These are phyloP conservation scores for Perognathus longimembris DNA, from an alignment of 2,113 vertebrate species.

Conservation along the genomic window DNA sequence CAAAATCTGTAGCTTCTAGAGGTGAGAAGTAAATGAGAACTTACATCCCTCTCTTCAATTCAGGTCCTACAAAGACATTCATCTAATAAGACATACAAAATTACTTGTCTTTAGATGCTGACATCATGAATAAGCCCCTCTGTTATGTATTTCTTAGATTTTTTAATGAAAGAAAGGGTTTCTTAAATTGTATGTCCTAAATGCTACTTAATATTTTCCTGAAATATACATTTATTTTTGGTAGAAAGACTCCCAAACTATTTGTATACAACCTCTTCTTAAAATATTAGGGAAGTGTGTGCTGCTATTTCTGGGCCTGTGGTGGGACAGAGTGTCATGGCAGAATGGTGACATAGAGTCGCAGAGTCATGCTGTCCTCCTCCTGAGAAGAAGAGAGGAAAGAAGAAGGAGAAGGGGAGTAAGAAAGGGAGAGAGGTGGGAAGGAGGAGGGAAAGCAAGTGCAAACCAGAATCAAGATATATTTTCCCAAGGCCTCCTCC, in stretches of 20 bases:
- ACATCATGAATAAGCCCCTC: not conserved
- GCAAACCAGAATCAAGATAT: too few species aligned
- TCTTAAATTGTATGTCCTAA: not conserved
- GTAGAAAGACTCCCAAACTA: not conserved
- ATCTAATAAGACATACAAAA: not conserved
- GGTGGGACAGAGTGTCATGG: too few species aligned
- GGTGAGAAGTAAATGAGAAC: not conserved
- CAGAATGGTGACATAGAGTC: too few species aligned
- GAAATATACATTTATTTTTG: not conserved
- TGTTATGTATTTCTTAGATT: not conserved
- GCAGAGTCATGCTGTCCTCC: too few species aligned
- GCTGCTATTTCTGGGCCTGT: too few species aligned
- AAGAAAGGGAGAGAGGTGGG: too few species aligned
- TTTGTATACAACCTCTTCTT: not conserved
- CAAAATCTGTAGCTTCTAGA: not conserved
- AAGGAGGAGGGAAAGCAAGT: too few species aligned
- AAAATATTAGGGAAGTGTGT: not conserved
- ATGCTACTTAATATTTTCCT: not conserved
- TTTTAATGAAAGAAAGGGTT: not conserved
- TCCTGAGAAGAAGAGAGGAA: too few species aligned
- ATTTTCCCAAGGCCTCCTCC: too few species aligned
- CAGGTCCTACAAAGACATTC: not conserved
- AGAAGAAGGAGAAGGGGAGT: too few species aligned
- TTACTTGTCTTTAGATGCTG: not conserved
- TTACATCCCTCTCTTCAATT: not conserved